Evolutionary conservation across 2,113 vertebrate species (phyloP), one percentile per base, ranked within the genome.

Genomic region (Cyprinodon variegatus): DNA sequence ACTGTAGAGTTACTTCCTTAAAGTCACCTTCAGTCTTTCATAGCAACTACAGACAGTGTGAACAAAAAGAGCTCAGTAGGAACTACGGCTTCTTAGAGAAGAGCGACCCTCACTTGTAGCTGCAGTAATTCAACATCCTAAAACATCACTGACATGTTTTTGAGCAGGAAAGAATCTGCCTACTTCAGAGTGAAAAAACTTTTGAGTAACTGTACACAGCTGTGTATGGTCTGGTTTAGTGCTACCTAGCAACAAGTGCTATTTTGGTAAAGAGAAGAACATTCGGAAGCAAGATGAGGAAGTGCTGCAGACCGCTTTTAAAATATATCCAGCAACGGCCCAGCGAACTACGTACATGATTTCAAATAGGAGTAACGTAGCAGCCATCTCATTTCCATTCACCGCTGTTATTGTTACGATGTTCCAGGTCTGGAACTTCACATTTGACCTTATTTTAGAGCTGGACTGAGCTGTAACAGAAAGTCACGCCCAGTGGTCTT

Each of bases 281-380:
- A 63, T 63, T 63, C 29, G 38, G 61, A 63, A 37, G 41, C 41
- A 46, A 29, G 29, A 66, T 45, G 65, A 67, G 29, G 66, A 68
- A 68, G 66, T 50, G 17, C 5, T 10, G 45, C n/a, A 36, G 45
- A 20, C 36, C 38, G 66, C 46, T 53, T 20, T 7, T 48, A 17
- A 39, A 40, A 15, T 29, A 45, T 48, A 11, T 29, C 7, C 45
- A 48, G 14, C 14, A 37, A 9, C n/a, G 38, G 36, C 66, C 9
- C 3, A 11, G 20, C 48, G 14, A 22, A 15, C 15, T 46, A 14
- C 22, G n/a, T 4, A 1, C 7, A 5, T 17, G 46, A 68, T 53
- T 9, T 38, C 20, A 68, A 29, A 29, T 6, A 36, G 8, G 1
- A 39, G 29, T 11, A 12, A 11, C 7, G 48, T 37, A 40, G 46